Evolutionary conservation across 2,888 invertebrate genomes (phyloP).

Genomic region (Pristionchus fissidentatus): DNA sequence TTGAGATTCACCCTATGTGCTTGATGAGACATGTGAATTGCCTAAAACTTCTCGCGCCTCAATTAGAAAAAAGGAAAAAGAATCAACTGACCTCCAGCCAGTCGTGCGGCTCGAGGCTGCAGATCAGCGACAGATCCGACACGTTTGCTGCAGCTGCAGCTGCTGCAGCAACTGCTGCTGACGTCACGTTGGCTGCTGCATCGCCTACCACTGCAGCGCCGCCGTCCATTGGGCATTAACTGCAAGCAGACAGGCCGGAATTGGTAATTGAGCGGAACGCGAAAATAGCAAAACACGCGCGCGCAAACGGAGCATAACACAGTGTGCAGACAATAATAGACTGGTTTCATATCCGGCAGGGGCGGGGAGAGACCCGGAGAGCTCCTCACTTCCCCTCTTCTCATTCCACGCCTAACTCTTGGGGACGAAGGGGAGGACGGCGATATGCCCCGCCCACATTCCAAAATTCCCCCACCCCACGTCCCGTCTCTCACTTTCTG

Average conservation of each 20-base stretch:
- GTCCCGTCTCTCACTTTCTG: too few relatives aligned
- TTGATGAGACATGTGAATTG: not conserved
- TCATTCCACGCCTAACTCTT: not conserved
- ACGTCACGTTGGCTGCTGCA: not conserved
- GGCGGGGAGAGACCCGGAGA: not conserved
- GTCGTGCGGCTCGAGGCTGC: conserved; percentile 45
- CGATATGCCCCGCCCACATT: too few relatives aligned
- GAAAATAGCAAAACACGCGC: too few relatives aligned
- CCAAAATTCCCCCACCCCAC: too few relatives aligned
- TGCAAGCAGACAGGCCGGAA: conserved; percentile 14
- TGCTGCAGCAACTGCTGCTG: too few relatives aligned
- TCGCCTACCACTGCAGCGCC: not conserved
- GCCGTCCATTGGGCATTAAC: conserved; percentile 34
- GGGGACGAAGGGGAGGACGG: too few relatives aligned
- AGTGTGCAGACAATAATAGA: not conserved
- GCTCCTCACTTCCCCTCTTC: not conserved
- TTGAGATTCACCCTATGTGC: not conserved
- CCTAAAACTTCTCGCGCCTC: too few relatives aligned
- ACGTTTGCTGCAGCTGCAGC: not conserved
- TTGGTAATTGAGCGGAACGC: not conserved
- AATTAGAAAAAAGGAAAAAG: too few relatives aligned
- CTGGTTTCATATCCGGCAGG: not conserved
- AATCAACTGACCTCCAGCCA: conserved; percentile 35
- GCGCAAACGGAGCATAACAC: not conserved
- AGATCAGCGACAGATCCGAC: not conserved